Conservation (phyloP, 2,888 invertebrate species). For the Coremacera marginata region DNA sequence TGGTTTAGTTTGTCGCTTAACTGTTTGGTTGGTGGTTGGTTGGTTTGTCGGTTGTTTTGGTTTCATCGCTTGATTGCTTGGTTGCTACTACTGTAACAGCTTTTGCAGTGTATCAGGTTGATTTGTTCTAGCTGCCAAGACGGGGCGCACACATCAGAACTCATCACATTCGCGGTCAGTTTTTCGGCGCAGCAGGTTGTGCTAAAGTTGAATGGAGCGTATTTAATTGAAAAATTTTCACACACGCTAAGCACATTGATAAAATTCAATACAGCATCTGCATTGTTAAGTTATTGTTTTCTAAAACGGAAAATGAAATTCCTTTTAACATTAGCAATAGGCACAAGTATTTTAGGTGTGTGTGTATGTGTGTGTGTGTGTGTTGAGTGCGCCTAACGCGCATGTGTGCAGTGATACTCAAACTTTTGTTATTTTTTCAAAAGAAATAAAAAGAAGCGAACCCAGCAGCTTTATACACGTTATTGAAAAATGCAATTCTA, state of each 20-base stretch:
- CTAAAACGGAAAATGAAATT: slow-evolving; percentile 21
- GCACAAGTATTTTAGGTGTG: slow-evolving; percentile 28
- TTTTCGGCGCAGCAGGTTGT: slow-evolving; percentile 54
- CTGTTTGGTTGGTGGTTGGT: neutral
- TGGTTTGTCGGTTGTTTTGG: neutral
- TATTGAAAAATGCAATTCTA: too few relatives aligned
- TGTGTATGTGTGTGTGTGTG: neutral
- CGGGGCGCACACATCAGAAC: slow-evolving; percentile 54
- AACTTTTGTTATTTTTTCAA: neutral
- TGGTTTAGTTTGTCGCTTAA: neutral
- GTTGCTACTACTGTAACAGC: neutral
- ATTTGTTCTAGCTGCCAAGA: slow-evolving; percentile 57
- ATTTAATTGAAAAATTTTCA: neutral
- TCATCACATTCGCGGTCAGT: slow-evolving; percentile 57
- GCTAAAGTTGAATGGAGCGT: slow-evolving; percentile 11
- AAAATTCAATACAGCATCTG: slow-evolving; percentile 1
- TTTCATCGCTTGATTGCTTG: neutral
- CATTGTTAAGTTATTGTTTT: neutral
- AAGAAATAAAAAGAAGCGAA: too few relatives aligned
- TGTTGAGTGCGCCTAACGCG: too few relatives aligned
- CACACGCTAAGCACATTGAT: neutral
- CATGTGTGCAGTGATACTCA: slow-evolving; percentile 7
- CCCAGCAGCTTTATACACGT: too few relatives aligned
- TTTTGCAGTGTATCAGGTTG: slow-evolving; percentile 4
- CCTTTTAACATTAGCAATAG: slow-evolving; percentile 12